A percentile compares a stretch with the other conserved stretches of the same genome.
Conservation (phyloP, 2,797 vertebrate species). For the Periophthalmus magnuspinnatus region DNA sequence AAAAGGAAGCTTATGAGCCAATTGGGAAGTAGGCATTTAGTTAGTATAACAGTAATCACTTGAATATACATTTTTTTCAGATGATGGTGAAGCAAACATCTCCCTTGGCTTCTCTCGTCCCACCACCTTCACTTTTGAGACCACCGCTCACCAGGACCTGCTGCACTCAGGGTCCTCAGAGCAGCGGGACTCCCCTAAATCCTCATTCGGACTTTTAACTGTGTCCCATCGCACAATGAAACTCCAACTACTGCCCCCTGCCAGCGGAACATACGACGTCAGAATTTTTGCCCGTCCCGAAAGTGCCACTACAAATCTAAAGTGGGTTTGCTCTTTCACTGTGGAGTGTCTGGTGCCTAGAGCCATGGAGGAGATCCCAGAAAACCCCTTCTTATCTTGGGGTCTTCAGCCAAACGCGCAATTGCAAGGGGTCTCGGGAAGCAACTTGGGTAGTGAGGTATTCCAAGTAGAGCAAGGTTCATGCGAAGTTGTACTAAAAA, state of each 20-base stretch:
- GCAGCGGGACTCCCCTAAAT: slow-evolving; percentile 50
- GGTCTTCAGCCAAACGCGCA: slow-evolving; percentile 65
- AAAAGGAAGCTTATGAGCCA: no score
- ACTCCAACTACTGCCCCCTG: slow-evolving; percentile 76
- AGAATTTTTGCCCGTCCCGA: slow-evolving; percentile 78
- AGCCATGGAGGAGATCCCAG: slow-evolving; percentile 69
- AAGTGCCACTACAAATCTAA: slow-evolving; percentile 48
- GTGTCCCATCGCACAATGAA: slow-evolving; percentile 72
- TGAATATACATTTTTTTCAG: slow-evolving; percentile 52
- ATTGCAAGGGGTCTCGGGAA: slow-evolving; percentile 68
- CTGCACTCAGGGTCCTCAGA: slow-evolving; percentile 58
- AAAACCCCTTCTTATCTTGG: slow-evolving; percentile 83
- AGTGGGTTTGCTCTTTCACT: slow-evolving; percentile 83
- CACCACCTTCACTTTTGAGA: slow-evolving; percentile 79
- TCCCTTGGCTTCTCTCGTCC: slow-evolving; percentile 69
- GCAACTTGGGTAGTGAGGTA: slow-evolving; percentile 64
- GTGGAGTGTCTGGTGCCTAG: slow-evolving; percentile 70
- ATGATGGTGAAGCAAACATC: slow-evolving; percentile 76
- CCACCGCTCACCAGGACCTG: slow-evolving; percentile 69
- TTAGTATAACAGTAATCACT: no score
- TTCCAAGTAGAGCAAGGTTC: slow-evolving; percentile 56
- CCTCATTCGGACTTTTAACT: slow-evolving; percentile 70
- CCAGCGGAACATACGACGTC: slow-evolving; percentile 73
- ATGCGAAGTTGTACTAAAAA: slow-evolving; percentile 69
- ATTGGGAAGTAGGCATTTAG: no score